Conservation (phyloP, 2,888 invertebrate species). For the Cantharis rufa region DNA sequence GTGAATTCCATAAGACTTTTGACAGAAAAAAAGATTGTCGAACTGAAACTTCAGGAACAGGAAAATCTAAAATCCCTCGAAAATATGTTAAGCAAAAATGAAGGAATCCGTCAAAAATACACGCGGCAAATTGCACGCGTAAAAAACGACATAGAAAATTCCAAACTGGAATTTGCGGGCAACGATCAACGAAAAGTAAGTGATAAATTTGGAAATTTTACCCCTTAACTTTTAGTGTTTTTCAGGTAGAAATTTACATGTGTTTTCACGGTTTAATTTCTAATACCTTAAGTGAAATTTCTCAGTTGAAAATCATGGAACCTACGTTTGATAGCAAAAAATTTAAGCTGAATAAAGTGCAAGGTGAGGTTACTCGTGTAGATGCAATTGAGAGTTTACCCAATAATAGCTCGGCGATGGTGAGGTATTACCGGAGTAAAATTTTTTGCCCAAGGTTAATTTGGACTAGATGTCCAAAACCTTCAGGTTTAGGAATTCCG, state of each 20-base stretch:
- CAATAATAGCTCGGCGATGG: conserved; percentile 58
- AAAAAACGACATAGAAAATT: conserved; percentile 53
- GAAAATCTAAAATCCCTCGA: conserved; percentile 55
- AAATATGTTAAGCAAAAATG: conserved; percentile 56
- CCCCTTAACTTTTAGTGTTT: not conserved
- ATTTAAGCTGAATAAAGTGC: conserved; percentile 57
- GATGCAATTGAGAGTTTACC: conserved; percentile 53
- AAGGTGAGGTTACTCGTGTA: not conserved
- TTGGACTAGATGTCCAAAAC: conserved; percentile 65
- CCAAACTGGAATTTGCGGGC: conserved; percentile 41
- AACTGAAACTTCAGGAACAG: conserved; percentile 57
- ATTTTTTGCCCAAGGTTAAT: conserved; percentile 61
- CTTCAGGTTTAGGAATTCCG: conserved; percentile 69
- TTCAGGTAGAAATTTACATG: conserved; percentile 62
- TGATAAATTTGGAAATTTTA: not conserved
- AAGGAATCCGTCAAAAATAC: conserved; percentile 57
- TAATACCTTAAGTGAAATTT: conserved; percentile 61
- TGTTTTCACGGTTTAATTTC: conserved; percentile 63
- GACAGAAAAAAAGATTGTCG: conserved; percentile 60
- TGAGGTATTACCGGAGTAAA: conserved; percentile 60
- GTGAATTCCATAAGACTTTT: conserved; percentile 59
- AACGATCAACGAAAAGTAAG: conserved; percentile 58
- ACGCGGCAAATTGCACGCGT: conserved; percentile 57
- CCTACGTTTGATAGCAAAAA: conserved; percentile 63
- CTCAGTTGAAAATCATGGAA: conserved; percentile 62